phyloP scores from a whole-genome alignment of 2,888 invertebrate species.

The Apotomis betuletana region DNA sequence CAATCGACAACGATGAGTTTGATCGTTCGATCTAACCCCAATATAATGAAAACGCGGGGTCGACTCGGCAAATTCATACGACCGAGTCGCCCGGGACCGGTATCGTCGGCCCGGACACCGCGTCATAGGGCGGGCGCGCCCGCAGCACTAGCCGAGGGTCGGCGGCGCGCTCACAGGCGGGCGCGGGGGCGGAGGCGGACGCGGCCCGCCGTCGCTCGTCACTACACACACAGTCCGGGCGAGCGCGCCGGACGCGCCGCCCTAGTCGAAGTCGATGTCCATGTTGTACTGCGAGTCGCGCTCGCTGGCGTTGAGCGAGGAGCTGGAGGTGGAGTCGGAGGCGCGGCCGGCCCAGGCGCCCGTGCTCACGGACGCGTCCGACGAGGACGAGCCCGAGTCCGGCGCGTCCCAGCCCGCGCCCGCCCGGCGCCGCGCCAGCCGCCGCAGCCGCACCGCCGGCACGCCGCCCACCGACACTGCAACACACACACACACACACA shows the following conservation, averaged over 20 bases:
- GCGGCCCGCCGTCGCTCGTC: not conserved
- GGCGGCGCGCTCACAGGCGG: too few species aligned
- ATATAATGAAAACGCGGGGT: too few species aligned
- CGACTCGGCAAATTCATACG: too few species aligned
- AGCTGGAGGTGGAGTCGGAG: conserved; percentile 47
- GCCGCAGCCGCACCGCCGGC: conserved; percentile 56
- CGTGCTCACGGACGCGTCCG: conserved; percentile 51
- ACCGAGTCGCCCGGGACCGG: too few species aligned
- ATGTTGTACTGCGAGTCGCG: conserved; percentile 71
- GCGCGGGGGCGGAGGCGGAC: too few species aligned
- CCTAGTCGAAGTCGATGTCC: conserved; percentile 79
- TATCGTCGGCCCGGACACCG: too few species aligned
- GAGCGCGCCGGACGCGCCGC: not conserved
- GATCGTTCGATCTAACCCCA: too few species aligned
- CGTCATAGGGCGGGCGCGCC: too few species aligned
- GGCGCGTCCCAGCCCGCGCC: conserved; percentile 44
- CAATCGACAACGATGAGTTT: too few species aligned
- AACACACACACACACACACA: too few species aligned
- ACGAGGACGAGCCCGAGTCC: conserved; percentile 43
- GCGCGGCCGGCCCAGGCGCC: conserved; percentile 55
- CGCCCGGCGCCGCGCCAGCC: conserved; percentile 45
- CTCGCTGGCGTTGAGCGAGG: conserved; percentile 46
- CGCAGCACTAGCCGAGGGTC: too few species aligned
- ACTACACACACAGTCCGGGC: conserved; percentile 44
- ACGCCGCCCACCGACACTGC: conserved; percentile 48